Percentiles rank a stretch among this genome's conserved stretches.
phyloP scores from a whole-genome alignment of 2,797 vertebrate genomes.

The Karalla daura region DNA sequence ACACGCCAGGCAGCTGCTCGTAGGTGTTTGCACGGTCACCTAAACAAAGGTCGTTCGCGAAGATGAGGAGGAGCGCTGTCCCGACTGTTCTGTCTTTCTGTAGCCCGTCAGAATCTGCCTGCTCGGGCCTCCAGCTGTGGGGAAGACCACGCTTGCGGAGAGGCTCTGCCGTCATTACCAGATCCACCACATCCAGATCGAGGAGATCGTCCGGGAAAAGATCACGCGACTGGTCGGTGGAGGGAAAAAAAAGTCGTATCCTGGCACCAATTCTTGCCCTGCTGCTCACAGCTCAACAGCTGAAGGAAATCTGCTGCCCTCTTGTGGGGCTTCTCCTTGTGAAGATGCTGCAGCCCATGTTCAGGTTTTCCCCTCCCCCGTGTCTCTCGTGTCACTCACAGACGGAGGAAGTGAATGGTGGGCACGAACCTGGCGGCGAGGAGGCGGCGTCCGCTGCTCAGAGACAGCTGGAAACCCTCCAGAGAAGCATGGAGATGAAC shows the following conservation, averaged over 20 bases:
- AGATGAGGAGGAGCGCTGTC: neutral
- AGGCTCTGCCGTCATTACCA: constrained; percentile 88
- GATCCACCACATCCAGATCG: constrained; percentile 86
- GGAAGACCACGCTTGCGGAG: constrained; percentile 88
- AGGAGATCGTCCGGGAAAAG: constrained; percentile 84
- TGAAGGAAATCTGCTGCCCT: constrained; percentile 15
- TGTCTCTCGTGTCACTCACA: constrained; percentile 47
- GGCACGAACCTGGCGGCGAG: constrained; percentile 63
- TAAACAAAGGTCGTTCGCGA: neutral
- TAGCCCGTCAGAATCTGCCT: constrained; percentile 91
- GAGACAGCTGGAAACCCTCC: constrained; percentile 81
- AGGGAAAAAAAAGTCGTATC: neutral
- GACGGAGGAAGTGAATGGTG: constrained; percentile 53
- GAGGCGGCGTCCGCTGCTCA: constrained; percentile 71
- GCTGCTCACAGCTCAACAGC: neutral
- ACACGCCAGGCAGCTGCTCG: constrained; percentile 85
- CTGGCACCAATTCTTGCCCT: neutral
- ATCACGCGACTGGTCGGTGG: constrained; percentile 87
- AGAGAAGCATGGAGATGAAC: constrained; percentile 85
- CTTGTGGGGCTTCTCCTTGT: constrained; percentile 20
- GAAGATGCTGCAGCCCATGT: neutral
- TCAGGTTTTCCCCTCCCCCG: constrained; percentile 2
- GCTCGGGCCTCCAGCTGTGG: constrained; percentile 91
- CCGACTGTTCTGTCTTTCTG: neutral
- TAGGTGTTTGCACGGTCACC: constrained; percentile 73